These are phyloP conservation scores for Pyrgus malvae DNA, from an alignment of 2,888 invertebrate species.

Conservation along the genomic window DNA sequence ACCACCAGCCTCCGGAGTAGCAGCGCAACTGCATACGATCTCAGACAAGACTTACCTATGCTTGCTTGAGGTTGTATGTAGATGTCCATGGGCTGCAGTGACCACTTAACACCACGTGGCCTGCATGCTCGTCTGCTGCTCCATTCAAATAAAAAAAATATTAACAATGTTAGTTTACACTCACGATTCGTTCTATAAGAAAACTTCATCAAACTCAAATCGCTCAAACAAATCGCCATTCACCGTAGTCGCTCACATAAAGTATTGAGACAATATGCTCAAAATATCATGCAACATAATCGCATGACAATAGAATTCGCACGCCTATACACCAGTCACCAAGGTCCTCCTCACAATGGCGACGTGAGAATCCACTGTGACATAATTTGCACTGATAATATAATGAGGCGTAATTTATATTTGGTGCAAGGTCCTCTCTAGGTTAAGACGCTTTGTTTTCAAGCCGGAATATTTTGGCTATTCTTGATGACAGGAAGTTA, in stretches of 20 bases:
- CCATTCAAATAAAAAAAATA: too few species aligned
- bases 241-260: neutral
- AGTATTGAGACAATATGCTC: constrained; percentile 26
- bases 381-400: constrained; percentile 57
- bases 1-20: too few species aligned
- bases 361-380: constrained; percentile 65
- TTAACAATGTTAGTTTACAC: too few species aligned
- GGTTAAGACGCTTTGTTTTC: constrained; percentile 34
- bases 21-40: too few species aligned
- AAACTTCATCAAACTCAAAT: too few species aligned
- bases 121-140: too few species aligned
- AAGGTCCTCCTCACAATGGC: constrained; percentile 33
- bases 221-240: neutral
- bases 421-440: constrained; percentile 62
- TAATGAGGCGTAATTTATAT: constrained; percentile 63
- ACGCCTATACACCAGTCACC: constrained; percentile 24
- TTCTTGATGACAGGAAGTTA: constrained; percentile 2
- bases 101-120: too few species aligned
- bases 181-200: too few species aligned
- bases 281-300: constrained; percentile 24
- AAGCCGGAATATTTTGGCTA: constrained; percentile 12
- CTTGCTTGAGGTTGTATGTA: too few species aligned
- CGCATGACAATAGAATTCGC: constrained; percentile 18
- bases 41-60: too few species aligned
- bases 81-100: too few species aligned